phyloP scores from a whole-genome alignment of 2,797 vertebrate species.

The Macroramphosus scolopax region DNA sequence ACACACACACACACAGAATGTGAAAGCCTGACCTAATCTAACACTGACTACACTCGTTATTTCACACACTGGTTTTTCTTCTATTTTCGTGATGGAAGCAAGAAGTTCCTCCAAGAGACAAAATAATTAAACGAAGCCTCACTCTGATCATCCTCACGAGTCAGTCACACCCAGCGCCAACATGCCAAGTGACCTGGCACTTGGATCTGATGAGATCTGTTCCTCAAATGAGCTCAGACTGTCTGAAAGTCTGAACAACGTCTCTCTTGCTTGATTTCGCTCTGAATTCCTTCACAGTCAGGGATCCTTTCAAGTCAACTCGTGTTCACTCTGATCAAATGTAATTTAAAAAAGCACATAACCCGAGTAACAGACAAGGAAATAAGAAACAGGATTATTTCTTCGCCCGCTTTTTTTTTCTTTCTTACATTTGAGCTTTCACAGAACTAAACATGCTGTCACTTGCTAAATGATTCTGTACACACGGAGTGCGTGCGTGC shows the following conservation, averaged over 20 bases:
- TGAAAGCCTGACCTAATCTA: no score
- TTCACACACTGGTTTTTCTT: no score
- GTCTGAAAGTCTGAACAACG: conserved; percentile 50
- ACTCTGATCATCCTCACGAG: conserved; percentile 13
- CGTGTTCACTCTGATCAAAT: conserved; percentile 55
- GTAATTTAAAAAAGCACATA: conserved; percentile 20
- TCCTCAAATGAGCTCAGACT: conserved; percentile 53
- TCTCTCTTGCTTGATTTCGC: conserved; percentile 51
- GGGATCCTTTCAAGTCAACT: conserved; percentile 37
- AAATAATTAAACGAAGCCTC: background rate
- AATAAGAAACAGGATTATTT: conserved; percentile 46
- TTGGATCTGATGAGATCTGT: conserved; percentile 27
- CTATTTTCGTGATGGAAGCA: no score
- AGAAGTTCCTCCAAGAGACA: background rate
- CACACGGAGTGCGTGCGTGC: no score
- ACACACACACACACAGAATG: no score
- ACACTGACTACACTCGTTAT: no score
- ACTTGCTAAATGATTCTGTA: conserved; percentile 27
- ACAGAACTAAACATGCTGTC: conserved; percentile 59
- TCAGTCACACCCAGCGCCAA: conserved; percentile 16
- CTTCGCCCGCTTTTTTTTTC: background rate
- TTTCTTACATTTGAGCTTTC: conserved; percentile 38
- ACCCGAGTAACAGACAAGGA: conserved; percentile 39
- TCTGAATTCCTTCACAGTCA: conserved; percentile 46
- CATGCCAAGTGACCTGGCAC: conserved; percentile 20